These are phyloP conservation scores for Phylloscopus collybita DNA, from an alignment of 2,797 vertebrate genomes.

Conservation along the genomic window DNA sequence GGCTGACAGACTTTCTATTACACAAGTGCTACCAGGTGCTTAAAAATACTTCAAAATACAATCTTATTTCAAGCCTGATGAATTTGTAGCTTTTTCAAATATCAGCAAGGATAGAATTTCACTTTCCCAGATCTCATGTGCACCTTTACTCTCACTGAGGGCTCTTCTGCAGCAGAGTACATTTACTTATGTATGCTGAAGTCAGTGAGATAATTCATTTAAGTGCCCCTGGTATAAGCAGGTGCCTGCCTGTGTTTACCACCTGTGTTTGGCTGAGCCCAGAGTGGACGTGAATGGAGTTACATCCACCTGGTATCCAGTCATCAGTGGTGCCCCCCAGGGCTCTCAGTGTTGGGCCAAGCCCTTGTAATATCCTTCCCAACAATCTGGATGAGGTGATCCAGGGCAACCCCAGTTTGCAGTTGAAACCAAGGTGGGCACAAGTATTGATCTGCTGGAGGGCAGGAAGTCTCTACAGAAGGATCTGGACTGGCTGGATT, in stretches of 20 bases:
- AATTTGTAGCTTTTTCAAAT: not conserved
- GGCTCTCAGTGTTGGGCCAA: not conserved
- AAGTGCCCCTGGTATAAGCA: not conserved
- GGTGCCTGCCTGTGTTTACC: not conserved
- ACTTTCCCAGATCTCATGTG: not conserved
- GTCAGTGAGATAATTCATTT: not conserved
- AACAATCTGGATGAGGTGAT: not conserved
- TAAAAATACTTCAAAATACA: not conserved
- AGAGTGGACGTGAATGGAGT: rapidly evolving
- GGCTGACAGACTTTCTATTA: not conserved
- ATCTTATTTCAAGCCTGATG: not conserved
- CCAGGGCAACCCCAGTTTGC: rapidly evolving
- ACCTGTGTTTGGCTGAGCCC: not conserved
- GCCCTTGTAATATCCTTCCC: not conserved
- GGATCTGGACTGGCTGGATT: not conserved
- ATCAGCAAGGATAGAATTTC: not conserved
- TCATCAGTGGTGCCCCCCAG: not conserved
- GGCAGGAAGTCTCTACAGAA: not conserved
- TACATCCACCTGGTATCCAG: not conserved
- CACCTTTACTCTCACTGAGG: not conserved
- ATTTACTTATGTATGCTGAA: not conserved
- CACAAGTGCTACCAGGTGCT: not conserved
- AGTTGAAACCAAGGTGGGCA: not conserved
- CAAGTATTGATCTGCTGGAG: not conserved
- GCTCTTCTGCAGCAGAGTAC: not conserved